A percentile compares a stretch with the other conserved stretches of the same genome.
Evolutionary conservation across 2,113 vertebrate species (phyloP).

Genomic region (Mesocricetus auratus): DNA sequence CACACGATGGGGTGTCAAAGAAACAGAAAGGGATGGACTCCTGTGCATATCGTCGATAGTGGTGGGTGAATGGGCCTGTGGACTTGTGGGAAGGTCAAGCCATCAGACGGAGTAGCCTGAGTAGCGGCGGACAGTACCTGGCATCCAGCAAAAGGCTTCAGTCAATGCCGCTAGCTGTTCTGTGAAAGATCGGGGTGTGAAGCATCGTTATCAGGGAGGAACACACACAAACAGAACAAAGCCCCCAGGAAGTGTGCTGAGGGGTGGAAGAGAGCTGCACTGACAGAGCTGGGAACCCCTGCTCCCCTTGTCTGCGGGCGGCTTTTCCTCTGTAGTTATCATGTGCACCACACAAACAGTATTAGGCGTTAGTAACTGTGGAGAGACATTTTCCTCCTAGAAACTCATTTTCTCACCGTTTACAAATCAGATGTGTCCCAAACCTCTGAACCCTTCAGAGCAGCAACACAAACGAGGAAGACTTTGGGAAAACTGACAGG

Average conservation of each 20-base stretch:
- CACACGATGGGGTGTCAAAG: conserved; percentile 1
- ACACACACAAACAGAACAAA: not conserved
- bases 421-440: conserved; percentile 26
- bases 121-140: not conserved
- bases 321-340: conserved; percentile 39
- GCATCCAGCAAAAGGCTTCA: not conserved
- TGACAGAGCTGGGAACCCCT: not conserved
- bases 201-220: not conserved
- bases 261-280: not conserved
- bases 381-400: not conserved
- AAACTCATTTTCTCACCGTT: conserved; percentile 22
- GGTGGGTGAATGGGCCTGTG: not conserved
- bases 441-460: not conserved
- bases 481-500: not conserved
- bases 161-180: not conserved
- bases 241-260: not conserved
- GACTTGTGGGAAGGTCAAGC: not conserved
- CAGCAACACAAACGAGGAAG: not conserved
- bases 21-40: not conserved
- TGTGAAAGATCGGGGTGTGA: not conserved
- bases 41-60: not conserved
- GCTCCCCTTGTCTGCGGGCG: not conserved
- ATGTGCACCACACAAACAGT: not conserved
- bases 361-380: not conserved
- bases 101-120: not conserved